Conservation (phyloP, 2,797 vertebrate genomes). For the Picus viridis region DNA sequence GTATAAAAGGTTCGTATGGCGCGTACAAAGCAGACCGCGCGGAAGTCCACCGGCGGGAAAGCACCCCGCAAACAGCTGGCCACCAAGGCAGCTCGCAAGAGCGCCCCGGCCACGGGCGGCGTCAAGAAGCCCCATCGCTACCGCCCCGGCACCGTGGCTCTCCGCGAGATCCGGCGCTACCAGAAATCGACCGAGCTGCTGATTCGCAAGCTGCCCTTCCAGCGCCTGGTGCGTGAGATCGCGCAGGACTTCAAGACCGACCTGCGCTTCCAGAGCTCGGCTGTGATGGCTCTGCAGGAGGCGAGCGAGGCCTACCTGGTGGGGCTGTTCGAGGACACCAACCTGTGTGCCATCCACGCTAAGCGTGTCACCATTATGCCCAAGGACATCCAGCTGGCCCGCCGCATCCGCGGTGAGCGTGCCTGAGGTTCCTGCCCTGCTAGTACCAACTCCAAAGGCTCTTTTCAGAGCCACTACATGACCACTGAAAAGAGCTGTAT, state of each 20-base stretch:
- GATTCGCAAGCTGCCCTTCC: conserved; percentile 79
- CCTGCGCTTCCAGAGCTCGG: conserved; percentile 81
- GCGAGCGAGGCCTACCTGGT: neutral
- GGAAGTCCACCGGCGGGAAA: neutral
- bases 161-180: conserved; percentile 83
- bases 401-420: neutral
- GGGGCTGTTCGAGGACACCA: neutral
- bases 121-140: conserved; percentile 94
- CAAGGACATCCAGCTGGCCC: too few species aligned
- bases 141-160: conserved; percentile 84
- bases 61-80: conserved; percentile 84
- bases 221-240: conserved; percentile 82
- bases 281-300: conserved; percentile 81
- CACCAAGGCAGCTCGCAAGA: conserved; percentile 85
- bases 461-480: conserved; percentile 76
- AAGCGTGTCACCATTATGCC: too few species aligned
- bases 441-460: conserved; percentile 62
- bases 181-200: conserved; percentile 84
- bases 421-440: neutral
- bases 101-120: conserved; percentile 89
- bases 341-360: neutral
- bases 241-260: conserved; percentile 83
- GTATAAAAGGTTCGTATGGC: neutral
- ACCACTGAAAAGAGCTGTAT: neutral
- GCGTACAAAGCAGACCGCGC: neutral